A percentile compares a stretch with the other conserved stretches of the same genome.
Conservation (phyloP, 1,140 invertebrate genomes). For the Battus philenor region DNA sequence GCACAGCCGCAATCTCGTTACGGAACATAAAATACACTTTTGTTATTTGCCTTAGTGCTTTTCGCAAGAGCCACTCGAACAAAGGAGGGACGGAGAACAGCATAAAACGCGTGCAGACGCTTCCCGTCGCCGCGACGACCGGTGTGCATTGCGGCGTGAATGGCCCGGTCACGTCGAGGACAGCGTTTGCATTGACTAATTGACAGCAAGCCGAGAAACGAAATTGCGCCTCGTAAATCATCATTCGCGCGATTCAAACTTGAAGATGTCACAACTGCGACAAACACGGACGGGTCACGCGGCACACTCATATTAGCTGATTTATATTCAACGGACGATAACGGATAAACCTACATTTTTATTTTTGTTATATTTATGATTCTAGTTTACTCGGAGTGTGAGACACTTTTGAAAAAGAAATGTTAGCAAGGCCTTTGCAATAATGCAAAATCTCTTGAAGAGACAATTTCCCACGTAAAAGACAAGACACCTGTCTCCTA, state of each 20-base stretch:
- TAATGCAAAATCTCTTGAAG: too few species aligned
- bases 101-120: slow-evolving; percentile 1
- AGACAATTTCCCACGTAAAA: too few species aligned
- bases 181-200: slow-evolving; percentile 6
- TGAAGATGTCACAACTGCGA: slow-evolving; percentile 20
- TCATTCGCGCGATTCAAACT: slow-evolving; percentile 23
- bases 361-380: too few species aligned
- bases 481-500: too few species aligned
- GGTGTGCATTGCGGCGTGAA: slow-evolving; percentile 9
- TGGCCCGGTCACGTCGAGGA: neutral
- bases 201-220: slow-evolving; percentile 3
- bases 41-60: slow-evolving; percentile 43
- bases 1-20: slow-evolving; percentile 55
- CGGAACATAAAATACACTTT: slow-evolving; percentile 53
- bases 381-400: too few species aligned
- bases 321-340: slow-evolving; percentile 2
- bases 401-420: too few species aligned
- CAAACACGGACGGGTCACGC: slow-evolving; percentile 1
- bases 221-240: slow-evolving; percentile 17
- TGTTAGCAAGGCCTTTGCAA: too few species aligned
- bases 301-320: neutral
- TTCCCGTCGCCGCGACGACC: neutral
- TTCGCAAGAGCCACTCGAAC: slow-evolving; percentile 29
- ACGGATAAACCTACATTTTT: too few species aligned
- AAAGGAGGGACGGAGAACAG: slow-evolving; percentile 14